Evolutionary conservation across 2,113 vertebrate genomes (phyloP).

Genomic region (Melozone crissalis): DNA sequence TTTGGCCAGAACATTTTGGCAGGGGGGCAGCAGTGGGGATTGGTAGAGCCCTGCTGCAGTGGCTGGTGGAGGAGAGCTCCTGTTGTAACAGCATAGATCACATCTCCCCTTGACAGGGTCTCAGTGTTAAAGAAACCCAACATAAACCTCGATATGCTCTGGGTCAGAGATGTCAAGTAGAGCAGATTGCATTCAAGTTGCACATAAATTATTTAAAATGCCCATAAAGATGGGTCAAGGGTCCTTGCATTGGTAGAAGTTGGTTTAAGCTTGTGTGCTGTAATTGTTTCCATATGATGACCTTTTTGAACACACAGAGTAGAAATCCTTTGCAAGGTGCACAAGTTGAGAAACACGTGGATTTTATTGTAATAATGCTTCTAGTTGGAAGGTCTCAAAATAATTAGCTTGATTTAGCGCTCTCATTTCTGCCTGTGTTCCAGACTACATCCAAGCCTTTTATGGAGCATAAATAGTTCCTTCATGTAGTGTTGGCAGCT

Average conservation of each 20-base stretch:
- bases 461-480: slow-evolving; percentile 22
- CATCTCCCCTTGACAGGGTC: slow-evolving; percentile 5
- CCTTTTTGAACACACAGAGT: not conserved
- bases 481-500: not conserved
- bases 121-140: slow-evolving; percentile 53
- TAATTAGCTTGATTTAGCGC: slow-evolving; percentile 50
- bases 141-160: slow-evolving; percentile 30
- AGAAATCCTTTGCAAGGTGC: not conserved
- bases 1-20: not conserved
- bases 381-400: slow-evolving; percentile 37
- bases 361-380: slow-evolving; percentile 37
- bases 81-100: not conserved
- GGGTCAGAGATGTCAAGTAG: slow-evolving; percentile 53
- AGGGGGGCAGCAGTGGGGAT: not conserved
- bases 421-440: slow-evolving; percentile 17
- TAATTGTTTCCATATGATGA: slow-evolving; percentile 36
- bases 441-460: not conserved
- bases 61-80: not conserved
- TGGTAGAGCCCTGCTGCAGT: not conserved
- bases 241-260: slow-evolving; percentile 6
- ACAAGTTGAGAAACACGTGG: not conserved
- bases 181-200: slow-evolving; percentile 46
- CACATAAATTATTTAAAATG: slow-evolving; percentile 61
- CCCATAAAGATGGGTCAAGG: slow-evolving; percentile 45
- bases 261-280: not conserved